A percentile compares a stretch with the other conserved stretches of the same genome.
Evolutionary conservation across 2,113 vertebrate species (phyloP).

Genomic region (Gracilinanus agilis): DNA sequence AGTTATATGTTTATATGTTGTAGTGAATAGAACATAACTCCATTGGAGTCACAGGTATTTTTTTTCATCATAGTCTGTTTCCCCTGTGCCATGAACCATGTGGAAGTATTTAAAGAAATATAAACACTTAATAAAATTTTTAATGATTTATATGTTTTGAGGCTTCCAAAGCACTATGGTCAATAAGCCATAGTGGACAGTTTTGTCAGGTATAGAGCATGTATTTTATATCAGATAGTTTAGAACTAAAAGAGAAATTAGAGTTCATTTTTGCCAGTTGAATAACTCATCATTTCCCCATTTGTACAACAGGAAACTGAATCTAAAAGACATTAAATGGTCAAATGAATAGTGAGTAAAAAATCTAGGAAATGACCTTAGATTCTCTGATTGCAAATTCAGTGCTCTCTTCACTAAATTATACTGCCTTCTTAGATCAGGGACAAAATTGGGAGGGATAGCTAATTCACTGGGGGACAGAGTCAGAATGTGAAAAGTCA

Average conservation of each 20-base stretch:
- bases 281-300: background rate
- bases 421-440: no score
- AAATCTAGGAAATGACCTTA: background rate
- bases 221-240: background rate
- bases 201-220: background rate
- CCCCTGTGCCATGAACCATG: background rate
- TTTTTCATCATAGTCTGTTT: background rate
- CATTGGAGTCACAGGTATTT: background rate
- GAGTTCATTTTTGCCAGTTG: background rate
- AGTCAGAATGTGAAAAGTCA: no score
- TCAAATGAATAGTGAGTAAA: background rate
- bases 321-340: background rate
- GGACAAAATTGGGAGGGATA: no score
- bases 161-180: background rate
- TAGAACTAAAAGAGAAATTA: background rate
- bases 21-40: background rate
- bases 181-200: background rate
- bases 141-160: constrained; percentile 22
- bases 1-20: background rate
- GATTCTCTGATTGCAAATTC: no score
- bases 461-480: no score
- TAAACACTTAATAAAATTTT: constrained; percentile 16
- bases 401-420: no score
- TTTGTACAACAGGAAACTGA: background rate
- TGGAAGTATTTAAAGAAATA: no score